These are phyloP conservation scores for Drosophila siamana DNA, from an alignment of 2,888 invertebrate species.

Conservation along the genomic window DNA sequence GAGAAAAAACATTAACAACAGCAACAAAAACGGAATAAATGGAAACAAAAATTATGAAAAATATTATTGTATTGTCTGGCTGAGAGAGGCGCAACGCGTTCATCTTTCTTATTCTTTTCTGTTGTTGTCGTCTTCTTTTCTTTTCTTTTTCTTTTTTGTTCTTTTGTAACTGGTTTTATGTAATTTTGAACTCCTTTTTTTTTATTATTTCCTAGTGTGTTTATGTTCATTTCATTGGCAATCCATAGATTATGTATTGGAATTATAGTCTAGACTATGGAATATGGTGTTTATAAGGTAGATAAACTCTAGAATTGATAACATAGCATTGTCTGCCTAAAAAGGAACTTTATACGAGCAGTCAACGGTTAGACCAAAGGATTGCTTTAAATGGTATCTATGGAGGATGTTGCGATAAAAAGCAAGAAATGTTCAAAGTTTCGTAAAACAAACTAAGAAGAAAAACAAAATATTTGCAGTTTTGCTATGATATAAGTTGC, in stretches of 20 bases:
- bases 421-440: too few species aligned
- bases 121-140: constrained; percentile 41
- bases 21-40: constrained; percentile 24
- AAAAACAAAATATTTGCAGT: not conserved
- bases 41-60: constrained; percentile 82
- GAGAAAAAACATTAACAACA: not conserved
- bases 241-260: constrained; percentile 34
- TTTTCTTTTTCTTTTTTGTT: constrained; percentile 23
- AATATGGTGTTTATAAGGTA: constrained; percentile 46
- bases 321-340: constrained; percentile 7
- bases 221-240: constrained; percentile 47
- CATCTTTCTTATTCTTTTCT: constrained; percentile 46
- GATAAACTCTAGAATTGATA: constrained; percentile 50
- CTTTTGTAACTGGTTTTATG: constrained; percentile 76
- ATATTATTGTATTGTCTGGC: constrained; percentile 77
- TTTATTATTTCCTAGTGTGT: constrained; percentile 18
- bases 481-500: not conserved
- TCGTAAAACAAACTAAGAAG: too few species aligned
- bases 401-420: too few species aligned
- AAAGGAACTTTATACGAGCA: too few species aligned
- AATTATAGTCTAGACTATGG: constrained; percentile 36
- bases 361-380: too few species aligned
- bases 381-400: too few species aligned
- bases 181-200: constrained; percentile 49
- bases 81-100: constrained; percentile 59